Percentiles rank a stretch among this genome's conserved stretches.
These are phyloP conservation scores for Tarsius wallacei DNA, from an alignment of 2,797 vertebrate genomes.

Conservation along the genomic window DNA sequence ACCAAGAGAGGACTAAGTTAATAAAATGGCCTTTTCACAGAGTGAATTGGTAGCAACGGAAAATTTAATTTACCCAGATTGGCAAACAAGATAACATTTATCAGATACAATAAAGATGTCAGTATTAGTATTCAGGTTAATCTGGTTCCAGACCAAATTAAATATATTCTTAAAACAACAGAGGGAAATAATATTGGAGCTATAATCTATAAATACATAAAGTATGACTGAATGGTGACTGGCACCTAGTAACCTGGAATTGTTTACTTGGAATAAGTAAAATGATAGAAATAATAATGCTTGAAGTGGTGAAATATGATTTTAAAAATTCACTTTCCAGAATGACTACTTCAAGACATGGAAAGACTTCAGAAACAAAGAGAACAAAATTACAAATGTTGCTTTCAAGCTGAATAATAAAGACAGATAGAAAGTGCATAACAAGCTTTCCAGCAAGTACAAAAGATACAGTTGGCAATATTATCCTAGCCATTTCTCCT, in stretches of 20 bases:
- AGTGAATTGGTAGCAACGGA: background rate
- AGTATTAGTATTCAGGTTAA: background rate
- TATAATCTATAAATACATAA: conserved; percentile 36
- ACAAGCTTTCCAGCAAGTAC: background rate
- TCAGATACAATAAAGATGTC: background rate
- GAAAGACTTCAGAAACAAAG: background rate
- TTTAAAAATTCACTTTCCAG: background rate
- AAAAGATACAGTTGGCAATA: background rate
- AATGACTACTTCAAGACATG: background rate
- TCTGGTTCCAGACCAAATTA: background rate
- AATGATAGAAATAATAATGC: background rate
- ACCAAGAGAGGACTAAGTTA: background rate
- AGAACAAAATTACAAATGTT: background rate
- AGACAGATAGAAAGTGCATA: background rate
- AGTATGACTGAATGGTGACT: background rate
- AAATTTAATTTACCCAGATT: background rate
- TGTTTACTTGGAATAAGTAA: background rate
- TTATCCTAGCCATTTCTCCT: background rate
- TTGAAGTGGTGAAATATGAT: background rate
- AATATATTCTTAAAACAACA: background rate
- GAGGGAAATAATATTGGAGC: background rate
- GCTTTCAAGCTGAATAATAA: conserved; percentile 31
- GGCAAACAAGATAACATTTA: background rate
- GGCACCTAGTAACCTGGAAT: background rate
- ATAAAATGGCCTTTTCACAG: background rate